Conservation (phyloP, 2,113 vertebrate species). For the Amblyornis subalaris region DNA sequence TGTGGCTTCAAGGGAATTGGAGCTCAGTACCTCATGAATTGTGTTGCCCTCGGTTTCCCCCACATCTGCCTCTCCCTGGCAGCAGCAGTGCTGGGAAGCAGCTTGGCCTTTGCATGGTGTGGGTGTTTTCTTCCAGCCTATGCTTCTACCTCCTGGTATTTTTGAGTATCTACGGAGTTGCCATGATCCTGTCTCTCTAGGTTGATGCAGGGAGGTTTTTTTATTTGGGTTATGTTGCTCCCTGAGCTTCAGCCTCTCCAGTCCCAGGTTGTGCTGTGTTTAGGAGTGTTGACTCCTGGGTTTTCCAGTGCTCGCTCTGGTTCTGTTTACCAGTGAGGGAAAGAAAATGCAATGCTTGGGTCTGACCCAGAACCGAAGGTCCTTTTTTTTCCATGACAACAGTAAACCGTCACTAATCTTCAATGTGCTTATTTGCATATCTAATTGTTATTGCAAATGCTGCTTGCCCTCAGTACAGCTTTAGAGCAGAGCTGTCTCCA, state of each 20-base stretch:
- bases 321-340: not conserved
- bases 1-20: not conserved
- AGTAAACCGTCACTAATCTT: constrained; percentile 25
- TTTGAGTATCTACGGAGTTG: not conserved
- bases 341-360: not conserved
- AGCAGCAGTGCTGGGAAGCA: not conserved
- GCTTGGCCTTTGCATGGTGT: not conserved
- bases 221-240: not conserved
- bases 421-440: constrained; percentile 14
- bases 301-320: not conserved
- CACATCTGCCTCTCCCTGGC: not conserved
- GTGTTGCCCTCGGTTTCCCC: not conserved
- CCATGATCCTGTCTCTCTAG: not conserved
- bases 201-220: not conserved
- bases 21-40: not conserved
- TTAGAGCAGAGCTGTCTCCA: not conserved
- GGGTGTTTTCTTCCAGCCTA: not conserved
- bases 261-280: not conserved
- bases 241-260: not conserved
- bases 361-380: not conserved
- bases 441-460: constrained; percentile 7
- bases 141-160: not conserved
- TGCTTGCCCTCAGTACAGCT: not conserved
- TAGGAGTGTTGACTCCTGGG: not conserved
- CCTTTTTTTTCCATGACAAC: constrained; percentile 16